These are phyloP conservation scores for Pempheris klunzingeri DNA, from an alignment of 2,797 vertebrate species.

Conservation along the genomic window DNA sequence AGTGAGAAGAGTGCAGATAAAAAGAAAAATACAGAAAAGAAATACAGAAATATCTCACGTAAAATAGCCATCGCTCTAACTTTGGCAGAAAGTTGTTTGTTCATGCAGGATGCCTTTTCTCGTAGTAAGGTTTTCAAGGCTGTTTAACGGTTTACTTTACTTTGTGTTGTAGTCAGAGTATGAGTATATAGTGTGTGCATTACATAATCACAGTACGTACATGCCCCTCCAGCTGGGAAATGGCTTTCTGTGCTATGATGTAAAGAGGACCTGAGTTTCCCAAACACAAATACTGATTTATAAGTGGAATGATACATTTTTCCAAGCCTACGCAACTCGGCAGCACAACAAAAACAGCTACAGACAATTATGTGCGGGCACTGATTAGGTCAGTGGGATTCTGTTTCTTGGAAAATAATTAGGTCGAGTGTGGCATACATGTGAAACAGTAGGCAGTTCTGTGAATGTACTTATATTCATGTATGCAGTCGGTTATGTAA, in stretches of 20 bases:
- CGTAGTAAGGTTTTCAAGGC: background rate
- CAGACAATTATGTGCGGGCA: background rate
- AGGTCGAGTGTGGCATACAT: background rate
- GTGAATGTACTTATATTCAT: background rate
- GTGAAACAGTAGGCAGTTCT: slow-evolving; percentile 3
- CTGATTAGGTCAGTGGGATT: slow-evolving; percentile 8
- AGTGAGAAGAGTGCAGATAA: background rate
- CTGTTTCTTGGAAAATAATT: slow-evolving; percentile 26
- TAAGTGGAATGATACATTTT: slow-evolving; percentile 11
- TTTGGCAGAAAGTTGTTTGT: background rate
- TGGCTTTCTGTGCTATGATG: background rate
- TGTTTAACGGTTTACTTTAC: background rate
- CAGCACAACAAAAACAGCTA: background rate
- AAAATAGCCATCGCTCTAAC: background rate
- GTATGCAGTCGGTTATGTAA: slow-evolving; percentile 9
- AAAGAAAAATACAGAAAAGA: background rate
- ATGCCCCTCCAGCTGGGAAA: background rate
- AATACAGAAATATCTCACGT: background rate
- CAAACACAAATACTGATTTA: slow-evolving; percentile 2
- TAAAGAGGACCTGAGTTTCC: slow-evolving; percentile 23
- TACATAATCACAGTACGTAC: background rate
- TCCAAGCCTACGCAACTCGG: background rate
- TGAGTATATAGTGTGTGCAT: background rate
- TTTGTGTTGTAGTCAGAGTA: background rate
- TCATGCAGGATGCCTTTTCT: background rate